phyloP scores from a whole-genome alignment of 1,140 invertebrate genomes.

The Ips typographus region DNA sequence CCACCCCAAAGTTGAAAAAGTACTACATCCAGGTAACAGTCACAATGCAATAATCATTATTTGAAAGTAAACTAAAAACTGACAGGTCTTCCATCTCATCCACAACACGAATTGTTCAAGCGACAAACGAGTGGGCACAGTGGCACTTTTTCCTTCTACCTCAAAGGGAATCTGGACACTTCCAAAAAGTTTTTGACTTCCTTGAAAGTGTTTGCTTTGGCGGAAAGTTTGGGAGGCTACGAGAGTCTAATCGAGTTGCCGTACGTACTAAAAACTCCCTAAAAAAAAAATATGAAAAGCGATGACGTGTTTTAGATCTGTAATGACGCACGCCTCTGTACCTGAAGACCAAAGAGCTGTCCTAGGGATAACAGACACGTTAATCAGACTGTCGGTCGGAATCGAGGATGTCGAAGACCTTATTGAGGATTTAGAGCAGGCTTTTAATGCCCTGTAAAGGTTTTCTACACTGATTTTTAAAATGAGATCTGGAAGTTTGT shows the following conservation, averaged over 20 bases:
- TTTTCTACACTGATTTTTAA: background rate
- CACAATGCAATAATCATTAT: background rate
- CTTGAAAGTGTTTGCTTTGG: constrained; percentile 84
- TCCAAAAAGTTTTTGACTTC: constrained; percentile 75
- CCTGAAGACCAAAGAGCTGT: constrained; percentile 67
- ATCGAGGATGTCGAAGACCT: constrained; percentile 87
- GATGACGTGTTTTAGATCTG: constrained; percentile 53
- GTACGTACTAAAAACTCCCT: constrained; percentile 60
- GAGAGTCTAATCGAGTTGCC: constrained; percentile 89
- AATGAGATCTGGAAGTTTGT: too few relatives aligned
- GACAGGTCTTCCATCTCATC: constrained; percentile 83
- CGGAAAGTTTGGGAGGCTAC: constrained; percentile 94
- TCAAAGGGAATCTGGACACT: constrained; percentile 71
- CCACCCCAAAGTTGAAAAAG: constrained; percentile 76
- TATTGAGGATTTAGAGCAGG: constrained; percentile 84
- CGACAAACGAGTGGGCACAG: constrained; percentile 87
- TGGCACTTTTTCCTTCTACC: constrained; percentile 90
- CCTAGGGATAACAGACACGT: constrained; percentile 83
- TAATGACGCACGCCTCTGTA: constrained; percentile 83
- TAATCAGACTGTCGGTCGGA: constrained; percentile 90
- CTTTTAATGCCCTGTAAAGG: constrained; percentile 54
- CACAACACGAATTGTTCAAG: constrained; percentile 82
- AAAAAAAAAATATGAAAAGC: background rate
- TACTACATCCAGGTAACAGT: constrained; percentile 76
- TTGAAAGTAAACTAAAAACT: constrained; percentile 3